Evolutionary conservation across 1,140 invertebrate genomes (phyloP), one percentile per base, ranked within the genome.

Genomic region (Teleogryllus occipitalis): DNA sequence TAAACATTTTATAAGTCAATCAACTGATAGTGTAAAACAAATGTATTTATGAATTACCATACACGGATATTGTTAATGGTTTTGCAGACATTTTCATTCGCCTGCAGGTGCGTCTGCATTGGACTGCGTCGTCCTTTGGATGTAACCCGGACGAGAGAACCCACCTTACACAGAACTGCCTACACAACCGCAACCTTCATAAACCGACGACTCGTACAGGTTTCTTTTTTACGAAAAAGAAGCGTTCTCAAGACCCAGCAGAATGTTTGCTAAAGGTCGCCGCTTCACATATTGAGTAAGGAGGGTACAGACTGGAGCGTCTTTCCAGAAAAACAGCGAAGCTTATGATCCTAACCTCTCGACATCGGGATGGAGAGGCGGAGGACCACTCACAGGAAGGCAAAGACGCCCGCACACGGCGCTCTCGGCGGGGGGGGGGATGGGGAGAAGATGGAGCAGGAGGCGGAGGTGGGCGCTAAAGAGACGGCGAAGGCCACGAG

Each of bases 271-370:
- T 18, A 65, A 65, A 65, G 54, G 54, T 65, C 54, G 54, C 54
- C 54, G 54, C 54, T 65, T 65, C 54, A 65, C 54, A 65, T 65
- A 65, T 65, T 65, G 54, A 65, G 54, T 65, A 65, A 65, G 54
- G 18, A 65, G 18, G 18, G 54, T 65, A 18, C 54, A 18, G 54
- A 65, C 54, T 65, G 54, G 54, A 65, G 54, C 54, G 54, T 65
- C 54, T 65, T 65, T 65, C 54, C 54, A 65, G 54, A 65, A 65
- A 39, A 10, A 65, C 54, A 65, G 54, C 54, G 10, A 65, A 10
- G 54, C 54, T 65, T 65, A 65, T 14, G 54, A 65, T 65, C 54
- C 54, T 18, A 1, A 65, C 2, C 54, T 65, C 54, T 65, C 18
- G 54, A 65, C 54, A 18, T 18, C 10, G 54, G 18, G 7, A 65